phyloP scores from a whole-genome alignment of 2,797 vertebrate species.

The Sebastes elongatus region DNA sequence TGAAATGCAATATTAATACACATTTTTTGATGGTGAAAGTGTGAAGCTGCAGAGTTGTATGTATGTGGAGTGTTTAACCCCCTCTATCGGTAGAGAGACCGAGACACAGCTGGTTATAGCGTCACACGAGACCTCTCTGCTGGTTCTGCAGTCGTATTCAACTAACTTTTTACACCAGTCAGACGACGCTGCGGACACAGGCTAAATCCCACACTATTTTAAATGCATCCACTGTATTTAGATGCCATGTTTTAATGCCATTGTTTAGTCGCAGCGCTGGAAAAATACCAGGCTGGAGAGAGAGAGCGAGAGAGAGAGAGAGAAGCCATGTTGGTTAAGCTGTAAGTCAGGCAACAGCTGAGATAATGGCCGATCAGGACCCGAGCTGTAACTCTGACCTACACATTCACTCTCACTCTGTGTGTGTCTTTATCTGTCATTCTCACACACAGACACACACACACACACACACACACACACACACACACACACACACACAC shows the following conservation, averaged over 20 bases:
- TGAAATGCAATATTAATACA: background rate
- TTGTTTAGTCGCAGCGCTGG: constrained; percentile 13
- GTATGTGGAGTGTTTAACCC: constrained; percentile 15
- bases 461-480: background rate
- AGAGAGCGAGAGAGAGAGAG: constrained; percentile 29
- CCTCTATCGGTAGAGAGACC: constrained; percentile 54
- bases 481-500: background rate
- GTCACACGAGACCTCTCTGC: background rate
- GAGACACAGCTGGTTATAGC: background rate
- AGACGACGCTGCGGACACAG: background rate
- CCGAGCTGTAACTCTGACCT: constrained; percentile 70
- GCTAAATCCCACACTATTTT: background rate
- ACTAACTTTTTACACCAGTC: background rate
- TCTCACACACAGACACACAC: background rate
- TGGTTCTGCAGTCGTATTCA: constrained; percentile 27
- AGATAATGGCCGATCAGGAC: constrained; percentile 82
- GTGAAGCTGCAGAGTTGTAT: constrained; percentile 19
- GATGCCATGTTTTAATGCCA: background rate
- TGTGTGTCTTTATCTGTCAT: constrained; percentile 17
- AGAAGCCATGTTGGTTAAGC: constrained; percentile 82
- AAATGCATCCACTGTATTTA: background rate
- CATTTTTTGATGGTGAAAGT: background rate
- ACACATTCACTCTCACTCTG: background rate
- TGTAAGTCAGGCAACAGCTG: constrained; percentile 75
- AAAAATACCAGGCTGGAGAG: constrained; percentile 46